These are phyloP conservation scores for Hemitrygon akajei DNA, from an alignment of 2,797 vertebrate genomes.

Conservation along the genomic window DNA sequence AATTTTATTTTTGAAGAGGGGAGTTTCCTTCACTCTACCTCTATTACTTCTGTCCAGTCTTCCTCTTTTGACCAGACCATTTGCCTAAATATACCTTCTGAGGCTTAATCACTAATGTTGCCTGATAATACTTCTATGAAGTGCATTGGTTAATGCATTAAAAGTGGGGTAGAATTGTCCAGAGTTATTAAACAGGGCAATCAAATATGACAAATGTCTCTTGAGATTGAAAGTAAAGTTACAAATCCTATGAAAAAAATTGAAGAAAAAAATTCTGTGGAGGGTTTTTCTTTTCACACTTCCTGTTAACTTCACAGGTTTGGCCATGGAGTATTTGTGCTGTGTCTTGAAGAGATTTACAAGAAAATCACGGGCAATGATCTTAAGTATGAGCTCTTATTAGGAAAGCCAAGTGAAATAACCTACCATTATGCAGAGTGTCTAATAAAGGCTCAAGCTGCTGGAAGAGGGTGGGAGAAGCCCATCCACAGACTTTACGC, in stretches of 20 bases:
- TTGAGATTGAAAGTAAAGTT: neutral
- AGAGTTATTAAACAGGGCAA: neutral
- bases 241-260: neutral
- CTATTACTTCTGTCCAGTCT: neutral
- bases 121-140: neutral
- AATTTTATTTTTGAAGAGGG: too few species aligned
- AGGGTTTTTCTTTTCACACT: neutral
- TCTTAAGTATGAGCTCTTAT: slow-evolving; percentile 68
- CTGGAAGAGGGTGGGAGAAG: slow-evolving; percentile 54
- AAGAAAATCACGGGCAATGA: slow-evolving; percentile 77
- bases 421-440: slow-evolving; percentile 79
- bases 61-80: neutral
- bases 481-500: slow-evolving; percentile 69
- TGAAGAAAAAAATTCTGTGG: neutral
- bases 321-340: slow-evolving; percentile 79
- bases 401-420: slow-evolving; percentile 77
- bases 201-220: neutral
- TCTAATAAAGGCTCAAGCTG: slow-evolving; percentile 71
- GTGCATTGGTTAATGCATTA: neutral
- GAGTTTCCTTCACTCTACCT: neutral
- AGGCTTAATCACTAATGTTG: neutral
- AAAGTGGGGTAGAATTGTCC: too few species aligned
- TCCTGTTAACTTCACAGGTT: slow-evolving; percentile 57
- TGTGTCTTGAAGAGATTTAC: slow-evolving; percentile 80
- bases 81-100: neutral